Evolutionary conservation across 92 coral and sea anemone species (phyloP).

Genomic region (Epizoanthus ramosus): DNA sequence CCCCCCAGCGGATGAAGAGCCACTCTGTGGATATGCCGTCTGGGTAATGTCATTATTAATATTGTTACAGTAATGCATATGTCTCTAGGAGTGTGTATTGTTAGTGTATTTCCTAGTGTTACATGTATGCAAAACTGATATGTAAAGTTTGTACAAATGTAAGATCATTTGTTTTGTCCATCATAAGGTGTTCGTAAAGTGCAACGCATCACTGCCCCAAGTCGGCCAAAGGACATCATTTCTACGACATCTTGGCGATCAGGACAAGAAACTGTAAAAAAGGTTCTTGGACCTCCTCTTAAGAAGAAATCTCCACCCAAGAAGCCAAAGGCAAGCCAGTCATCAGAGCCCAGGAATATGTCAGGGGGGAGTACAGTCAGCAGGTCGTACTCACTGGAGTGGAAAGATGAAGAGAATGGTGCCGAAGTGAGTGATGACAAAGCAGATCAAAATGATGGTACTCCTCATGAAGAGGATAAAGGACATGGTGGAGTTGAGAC

Average conservation of each 20-base stretch:
- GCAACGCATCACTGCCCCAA: slow-evolving; percentile 81
- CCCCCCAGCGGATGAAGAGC: no score
- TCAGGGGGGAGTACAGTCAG: slow-evolving; percentile 37
- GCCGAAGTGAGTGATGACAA: not conserved
- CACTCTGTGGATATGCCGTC: no score
- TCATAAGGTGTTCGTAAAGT: slow-evolving; percentile 66
- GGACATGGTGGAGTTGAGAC: not conserved
- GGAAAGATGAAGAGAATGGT: slow-evolving; percentile 24
- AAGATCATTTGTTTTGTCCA: not conserved
- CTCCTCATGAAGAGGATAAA: not conserved
- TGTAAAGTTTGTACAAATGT: no score
- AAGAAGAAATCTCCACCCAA: slow-evolving; percentile 53
- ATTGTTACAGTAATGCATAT: no score
- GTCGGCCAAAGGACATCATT: slow-evolving; percentile 78
- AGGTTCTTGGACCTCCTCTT: slow-evolving; percentile 75
- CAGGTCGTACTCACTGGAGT: slow-evolving; percentile 35
- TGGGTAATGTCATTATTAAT: no score
- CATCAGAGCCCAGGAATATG: not conserved
- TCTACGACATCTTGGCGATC: slow-evolving; percentile 93
- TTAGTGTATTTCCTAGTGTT: no score
- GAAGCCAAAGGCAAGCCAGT: slow-evolving; percentile 60
- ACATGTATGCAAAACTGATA: no score
- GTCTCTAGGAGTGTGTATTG: no score
- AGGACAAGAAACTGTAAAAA: slow-evolving; percentile 92
- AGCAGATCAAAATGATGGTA: not conserved